Evolutionary conservation across 2,113 vertebrate species (phyloP).

Genomic region (Lipophrys pholis): DNA sequence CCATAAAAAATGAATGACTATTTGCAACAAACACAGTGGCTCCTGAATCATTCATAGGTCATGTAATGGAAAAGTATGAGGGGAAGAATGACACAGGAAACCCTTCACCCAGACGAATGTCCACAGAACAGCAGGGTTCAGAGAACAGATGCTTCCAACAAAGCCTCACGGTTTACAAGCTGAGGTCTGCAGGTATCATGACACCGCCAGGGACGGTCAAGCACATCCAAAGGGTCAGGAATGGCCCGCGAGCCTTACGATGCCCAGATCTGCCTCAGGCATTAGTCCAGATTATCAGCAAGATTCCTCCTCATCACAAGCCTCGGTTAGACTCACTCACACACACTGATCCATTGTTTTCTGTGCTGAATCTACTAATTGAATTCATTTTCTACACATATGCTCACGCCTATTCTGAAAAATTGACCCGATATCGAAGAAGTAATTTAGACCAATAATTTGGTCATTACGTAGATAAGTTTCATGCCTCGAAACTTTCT

Average conservation of each 20-base stretch:
- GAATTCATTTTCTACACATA: neutral
- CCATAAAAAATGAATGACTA: conserved; percentile 80
- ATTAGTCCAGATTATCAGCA: too few species aligned
- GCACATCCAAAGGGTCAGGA: too few species aligned
- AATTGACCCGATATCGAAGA: conserved; percentile 8
- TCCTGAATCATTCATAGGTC: conserved; percentile 79
- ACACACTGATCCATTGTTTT: neutral
- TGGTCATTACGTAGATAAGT: conserved; percentile 33
- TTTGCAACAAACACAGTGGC: conserved; percentile 78
- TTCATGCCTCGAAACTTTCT: conserved; percentile 41
- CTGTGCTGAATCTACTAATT: neutral
- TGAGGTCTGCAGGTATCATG: too few species aligned
- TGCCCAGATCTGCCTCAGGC: too few species aligned
- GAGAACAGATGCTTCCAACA: conserved; percentile 10
- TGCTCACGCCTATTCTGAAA: conserved; percentile 2
- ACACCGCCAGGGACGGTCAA: too few species aligned
- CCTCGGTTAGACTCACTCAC: too few species aligned
- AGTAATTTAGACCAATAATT: conserved; percentile 18
- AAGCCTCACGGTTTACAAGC: neutral
- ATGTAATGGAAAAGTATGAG: conserved; percentile 77
- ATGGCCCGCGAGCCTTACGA: too few species aligned
- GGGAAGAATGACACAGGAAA: conserved; percentile 50
- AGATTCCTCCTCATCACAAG: too few species aligned
- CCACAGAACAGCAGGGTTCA: conserved; percentile 19
- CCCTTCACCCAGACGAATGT: conserved; percentile 35